Evolutionary conservation across 2,797 vertebrate species (phyloP), one percentile per base, ranked within the genome.

Genomic region (Pangasius mekongensis): DNA sequence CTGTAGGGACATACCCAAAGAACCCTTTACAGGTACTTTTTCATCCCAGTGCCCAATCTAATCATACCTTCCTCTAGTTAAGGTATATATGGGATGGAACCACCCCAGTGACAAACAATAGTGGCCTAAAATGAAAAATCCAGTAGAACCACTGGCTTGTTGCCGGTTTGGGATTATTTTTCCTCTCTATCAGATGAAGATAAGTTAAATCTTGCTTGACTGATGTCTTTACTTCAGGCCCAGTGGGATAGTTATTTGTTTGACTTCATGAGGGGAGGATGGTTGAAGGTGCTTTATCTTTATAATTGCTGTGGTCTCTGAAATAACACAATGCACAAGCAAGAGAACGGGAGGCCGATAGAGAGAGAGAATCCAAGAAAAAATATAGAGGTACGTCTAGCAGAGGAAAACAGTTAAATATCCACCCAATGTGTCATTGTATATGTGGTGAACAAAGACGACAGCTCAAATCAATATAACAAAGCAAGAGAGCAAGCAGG

Each of bases 261-360:
- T 77, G 20, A 54, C 49, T 9, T 43, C 67, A 83, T 71, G 43
- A 86, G 43, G n/a, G 78, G 43, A 74, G 54, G 54, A 52, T 24
- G 60, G 78, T 83, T 56, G 52, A 33, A 76, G 69, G 84, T 76
- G 84, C 84, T 89, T 89, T 89, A 62, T 86, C 84, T 74, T 86
- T 83, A 82, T 83, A 89, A 89, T 89, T 89, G 88, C 78, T 58
- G 33, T 60, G 52, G 84, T 64, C 71, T 77, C 83, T 0, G 10
- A 64, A 69, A 69, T 49, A 60, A 47, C 67, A 47, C n/a, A 47
- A 60, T n/a, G 69, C 49, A 30, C 30, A 33, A 83, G 20, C 36
- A 24, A 54, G 67, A 20, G 84, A 36, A 13, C 33, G 14, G 54
- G 24, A 67, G 30, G 54, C 43, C 1, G 24, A 85, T 78, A 67